A percentile compares a stretch with the other conserved stretches of the same genome.
Conservation (phyloP, 2,888 invertebrate species). For the Seladonia tumulorum region DNA sequence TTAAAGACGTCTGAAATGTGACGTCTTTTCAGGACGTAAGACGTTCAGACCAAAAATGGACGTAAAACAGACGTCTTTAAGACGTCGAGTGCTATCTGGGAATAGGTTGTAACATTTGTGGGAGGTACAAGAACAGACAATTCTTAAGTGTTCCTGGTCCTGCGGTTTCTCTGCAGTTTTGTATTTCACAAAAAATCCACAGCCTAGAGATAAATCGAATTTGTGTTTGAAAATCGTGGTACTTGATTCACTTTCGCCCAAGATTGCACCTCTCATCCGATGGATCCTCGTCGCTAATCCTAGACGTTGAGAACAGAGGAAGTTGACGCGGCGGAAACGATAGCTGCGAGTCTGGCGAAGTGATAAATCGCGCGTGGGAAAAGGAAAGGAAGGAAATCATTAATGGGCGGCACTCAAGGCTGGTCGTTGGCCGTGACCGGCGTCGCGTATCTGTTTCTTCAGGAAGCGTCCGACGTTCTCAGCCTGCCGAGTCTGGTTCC, state of each 20-base stretch:
- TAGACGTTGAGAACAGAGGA: background rate
- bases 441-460: constrained; percentile 70
- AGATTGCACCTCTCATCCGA: background rate
- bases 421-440: constrained; percentile 78
- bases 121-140: too few relatives aligned
- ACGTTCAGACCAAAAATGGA: too few relatives aligned
- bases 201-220: background rate
- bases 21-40: too few relatives aligned
- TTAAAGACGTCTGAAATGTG: too few relatives aligned
- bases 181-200: background rate
- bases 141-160: background rate
- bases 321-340: constrained; percentile 11
- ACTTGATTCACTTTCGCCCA: background rate
- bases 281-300: background rate
- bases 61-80: too few relatives aligned
- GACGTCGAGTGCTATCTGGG: too few relatives aligned
- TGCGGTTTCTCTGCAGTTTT: background rate
- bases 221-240: background rate
- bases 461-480: constrained; percentile 64
- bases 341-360: constrained; percentile 13
- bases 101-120: too few relatives aligned
- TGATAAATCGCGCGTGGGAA: constrained; percentile 48
- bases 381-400: constrained; percentile 64
- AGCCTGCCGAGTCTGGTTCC: background rate
- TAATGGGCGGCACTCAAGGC: constrained; percentile 71